A percentile compares a stretch with the other conserved stretches of the same genome.
Evolutionary conservation across 2,113 vertebrate genomes (phyloP).

Genomic region (Heterocephalus glaber): DNA sequence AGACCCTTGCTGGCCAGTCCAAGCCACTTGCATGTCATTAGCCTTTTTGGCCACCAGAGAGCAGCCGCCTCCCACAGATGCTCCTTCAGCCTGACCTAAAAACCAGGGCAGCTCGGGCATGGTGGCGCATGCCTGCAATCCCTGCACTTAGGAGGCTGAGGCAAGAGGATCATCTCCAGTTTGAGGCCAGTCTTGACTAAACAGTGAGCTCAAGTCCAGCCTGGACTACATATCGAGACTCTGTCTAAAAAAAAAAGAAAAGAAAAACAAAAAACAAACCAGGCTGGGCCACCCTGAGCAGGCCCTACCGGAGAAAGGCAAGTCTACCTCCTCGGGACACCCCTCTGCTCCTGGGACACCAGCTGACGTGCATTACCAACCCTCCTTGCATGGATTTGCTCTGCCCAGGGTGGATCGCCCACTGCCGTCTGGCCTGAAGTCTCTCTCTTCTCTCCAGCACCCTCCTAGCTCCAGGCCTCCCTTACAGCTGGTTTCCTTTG

Average conservation of each 20-base stretch:
- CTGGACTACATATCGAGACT: background rate
- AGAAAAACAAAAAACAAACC: background rate
- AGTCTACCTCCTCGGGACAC: background rate
- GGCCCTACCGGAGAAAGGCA: background rate
- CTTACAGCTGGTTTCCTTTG: background rate
- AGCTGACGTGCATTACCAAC: background rate
- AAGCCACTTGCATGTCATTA: background rate
- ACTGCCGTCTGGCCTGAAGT: background rate
- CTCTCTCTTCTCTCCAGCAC: background rate
- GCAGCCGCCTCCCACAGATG: conserved; percentile 39
- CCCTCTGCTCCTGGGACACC: background rate
- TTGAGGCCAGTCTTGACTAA: background rate
- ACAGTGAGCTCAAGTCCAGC: background rate
- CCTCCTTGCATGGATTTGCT: background rate
- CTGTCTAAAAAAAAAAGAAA: background rate
- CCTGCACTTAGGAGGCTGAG: background rate
- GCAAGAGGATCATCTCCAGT: background rate
- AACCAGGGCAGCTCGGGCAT: background rate
- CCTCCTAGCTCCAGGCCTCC: background rate
- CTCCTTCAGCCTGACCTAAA: background rate
- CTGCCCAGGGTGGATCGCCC: too few species aligned
- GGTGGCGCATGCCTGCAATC: background rate
- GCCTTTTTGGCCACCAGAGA: conserved; percentile 53
- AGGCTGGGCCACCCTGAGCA: background rate
- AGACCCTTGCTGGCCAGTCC: background rate